Base-by-base conservation (phyloP, 2,113 vertebrate species). In the Vimba vimba region DNA sequence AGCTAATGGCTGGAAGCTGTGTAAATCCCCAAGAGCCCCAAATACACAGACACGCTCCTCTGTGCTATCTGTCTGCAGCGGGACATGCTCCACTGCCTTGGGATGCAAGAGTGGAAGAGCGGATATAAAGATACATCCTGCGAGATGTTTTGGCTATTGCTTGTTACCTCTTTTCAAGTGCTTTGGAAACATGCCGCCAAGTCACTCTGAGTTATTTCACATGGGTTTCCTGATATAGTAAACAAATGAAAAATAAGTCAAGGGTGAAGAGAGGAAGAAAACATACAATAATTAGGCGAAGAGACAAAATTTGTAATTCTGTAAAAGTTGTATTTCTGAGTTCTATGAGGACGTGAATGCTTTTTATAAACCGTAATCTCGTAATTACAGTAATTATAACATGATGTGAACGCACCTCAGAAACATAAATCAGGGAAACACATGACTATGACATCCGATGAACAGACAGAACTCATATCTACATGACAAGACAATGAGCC, bases 111-210 rank as follows among this genome's bases (percentile, higher is more conserved):
- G 78, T 89, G 36, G 77, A 71, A 71, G 78, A 27, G 45, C 68
- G 17, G 66, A 71, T 52, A 88, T 83, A 86, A 84, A 86, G 68
- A 86, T 36, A 78, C 71, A 80, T 85, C 81, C 64, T 52, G 62
- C 23, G 39, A 85, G 78, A 82, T 89, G 88, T 85, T 82, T 74
- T 78, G 21, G 15, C 52, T 79, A 55, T 83, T 83, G 80, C 47
- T 57, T 47, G n/a, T 50, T 52, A 69, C 62, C 52, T 43, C 64
- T 82, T 82, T 33, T 82, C 62, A 69, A 82, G 74, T 59, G 85
- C 83, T 89, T 87, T 87, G 88, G 39, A 86, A 89, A 89, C 82
- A 89, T 17, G 45, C 10, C 7, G 33, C 25, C 30, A 68, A 82
- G 71, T 77, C 85, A 85, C 71, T n/a, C 4, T 3, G n/a, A 76